These are phyloP conservation scores for Conchocele bisecta DNA, from an alignment of 2,888 invertebrate species.

Conservation along the genomic window DNA sequence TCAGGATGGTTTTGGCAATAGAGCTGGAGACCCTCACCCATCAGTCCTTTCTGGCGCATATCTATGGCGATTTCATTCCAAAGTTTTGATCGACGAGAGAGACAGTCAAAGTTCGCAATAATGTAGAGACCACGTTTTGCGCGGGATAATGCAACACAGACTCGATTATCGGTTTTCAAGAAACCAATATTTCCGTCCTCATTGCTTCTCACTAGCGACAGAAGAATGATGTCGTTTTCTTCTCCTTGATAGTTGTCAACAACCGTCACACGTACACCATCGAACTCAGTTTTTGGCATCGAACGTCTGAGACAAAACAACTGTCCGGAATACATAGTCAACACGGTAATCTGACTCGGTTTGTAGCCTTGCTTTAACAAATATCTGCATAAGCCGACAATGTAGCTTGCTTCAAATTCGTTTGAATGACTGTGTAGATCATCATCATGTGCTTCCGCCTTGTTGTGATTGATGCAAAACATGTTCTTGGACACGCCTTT, in stretches of 20 bases:
- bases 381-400: slow-evolving; percentile 70
- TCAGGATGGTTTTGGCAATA: slow-evolving; percentile 70
- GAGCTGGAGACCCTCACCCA: slow-evolving; percentile 54
- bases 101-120: slow-evolving; percentile 74
- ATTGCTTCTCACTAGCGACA: slow-evolving; percentile 82
- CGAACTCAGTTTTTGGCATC: slow-evolving; percentile 68
- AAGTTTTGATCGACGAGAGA: slow-evolving; percentile 34
- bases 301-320: slow-evolving; percentile 63
- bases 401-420: slow-evolving; percentile 72
- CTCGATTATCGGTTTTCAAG: slow-evolving; percentile 72
- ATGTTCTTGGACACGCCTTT: slow-evolving; percentile 70
- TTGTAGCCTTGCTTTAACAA: slow-evolving; percentile 75
- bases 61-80: slow-evolving; percentile 57
- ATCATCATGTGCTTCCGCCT: slow-evolving; percentile 68
- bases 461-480: slow-evolving; percentile 74
- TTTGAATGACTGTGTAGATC: slow-evolving; percentile 74
- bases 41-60: slow-evolving; percentile 47
- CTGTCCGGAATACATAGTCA: slow-evolving; percentile 79
- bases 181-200: slow-evolving; percentile 77
- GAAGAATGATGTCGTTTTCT: slow-evolving; percentile 81
- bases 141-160: slow-evolving; percentile 80
- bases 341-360: slow-evolving; percentile 72
- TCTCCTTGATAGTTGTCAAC: slow-evolving; percentile 82
- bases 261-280: slow-evolving; percentile 71
- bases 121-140: slow-evolving; percentile 79